These are phyloP conservation scores for Eriocheir sinensis DNA, from an alignment of 1,140 invertebrate species.

Conservation along the genomic window DNA sequence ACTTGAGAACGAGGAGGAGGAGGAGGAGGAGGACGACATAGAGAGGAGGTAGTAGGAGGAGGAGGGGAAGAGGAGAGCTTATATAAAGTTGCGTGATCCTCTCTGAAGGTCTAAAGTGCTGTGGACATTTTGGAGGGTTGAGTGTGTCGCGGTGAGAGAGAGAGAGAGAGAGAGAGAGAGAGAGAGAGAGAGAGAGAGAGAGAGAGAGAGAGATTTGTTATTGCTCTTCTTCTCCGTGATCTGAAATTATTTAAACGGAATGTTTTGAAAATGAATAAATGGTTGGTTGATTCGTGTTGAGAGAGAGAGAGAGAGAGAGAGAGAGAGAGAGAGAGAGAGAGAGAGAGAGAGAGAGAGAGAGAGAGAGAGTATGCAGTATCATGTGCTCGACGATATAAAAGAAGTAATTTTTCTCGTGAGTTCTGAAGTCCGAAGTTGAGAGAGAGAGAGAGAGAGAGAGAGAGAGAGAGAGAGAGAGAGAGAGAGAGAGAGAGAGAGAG, in stretches of 20 bases:
- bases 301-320: not conserved
- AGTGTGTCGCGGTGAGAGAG: not conserved
- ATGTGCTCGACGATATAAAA: not conserved
- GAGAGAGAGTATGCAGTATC: too few species aligned
- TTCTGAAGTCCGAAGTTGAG: too few species aligned
- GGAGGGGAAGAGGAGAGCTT: not conserved
- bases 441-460: not conserved
- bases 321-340: constrained; percentile 31
- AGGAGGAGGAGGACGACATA: not conserved
- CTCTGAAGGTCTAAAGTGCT: not conserved
- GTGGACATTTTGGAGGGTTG: not conserved
- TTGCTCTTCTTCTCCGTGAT: too few species aligned
- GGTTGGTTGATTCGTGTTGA: not conserved
- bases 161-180: not conserved
- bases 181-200: constrained; percentile 34
- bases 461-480: not conserved
- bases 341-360: not conserved
- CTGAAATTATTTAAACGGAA: too few species aligned
- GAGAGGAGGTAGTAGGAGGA: not conserved
- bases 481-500: not conserved
- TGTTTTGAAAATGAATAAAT: too few species aligned
- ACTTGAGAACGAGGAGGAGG: not conserved
- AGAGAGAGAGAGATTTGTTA: not conserved
- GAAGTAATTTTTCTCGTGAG: not conserved
- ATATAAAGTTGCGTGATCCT: not conserved